phyloP scores from a whole-genome alignment of 2,888 invertebrate genomes.

The Aspidiotus rigidus region DNA sequence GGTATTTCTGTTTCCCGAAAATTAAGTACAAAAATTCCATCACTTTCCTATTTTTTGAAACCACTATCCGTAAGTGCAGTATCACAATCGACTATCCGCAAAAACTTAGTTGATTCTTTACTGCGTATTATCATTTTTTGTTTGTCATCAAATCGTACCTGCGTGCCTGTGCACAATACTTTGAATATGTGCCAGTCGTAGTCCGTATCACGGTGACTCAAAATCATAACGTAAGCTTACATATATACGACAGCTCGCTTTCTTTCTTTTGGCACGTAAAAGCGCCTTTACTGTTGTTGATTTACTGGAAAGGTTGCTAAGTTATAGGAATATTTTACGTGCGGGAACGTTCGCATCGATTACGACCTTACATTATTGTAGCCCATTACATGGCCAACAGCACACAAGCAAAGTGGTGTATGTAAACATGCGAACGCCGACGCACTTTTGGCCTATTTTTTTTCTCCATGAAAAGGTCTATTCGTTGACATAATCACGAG shows the following conservation, averaged over 20 bases:
- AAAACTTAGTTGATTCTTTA: no score
- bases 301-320: conserved; percentile 29
- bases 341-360: conserved; percentile 17
- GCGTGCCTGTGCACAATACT: conserved; percentile 44
- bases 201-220: conserved; percentile 45
- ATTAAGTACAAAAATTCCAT: not conserved
- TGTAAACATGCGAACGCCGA: conserved; percentile 25
- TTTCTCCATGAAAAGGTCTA: not conserved
- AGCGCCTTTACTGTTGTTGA: conserved; percentile 29
- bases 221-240: conserved; percentile 19
- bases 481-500: no score
- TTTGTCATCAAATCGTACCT: conserved; percentile 7
- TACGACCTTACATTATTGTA: not conserved
- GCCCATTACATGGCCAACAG: no score
- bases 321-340: conserved; percentile 23
- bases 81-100: no score
- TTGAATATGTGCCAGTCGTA: conserved; percentile 70
- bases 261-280: conserved; percentile 17
- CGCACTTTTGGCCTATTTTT: conserved; percentile 30
- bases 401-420: no score
- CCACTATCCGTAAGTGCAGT: no score
- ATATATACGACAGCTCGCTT: conserved; percentile 10
- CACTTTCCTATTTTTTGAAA: no score
- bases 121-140: no score
- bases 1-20: not conserved